A percentile compares a stretch with the other conserved stretches of the same genome.
Evolutionary conservation across 1,140 invertebrate species (phyloP).

Genomic region (Drosophila chauvacae): DNA sequence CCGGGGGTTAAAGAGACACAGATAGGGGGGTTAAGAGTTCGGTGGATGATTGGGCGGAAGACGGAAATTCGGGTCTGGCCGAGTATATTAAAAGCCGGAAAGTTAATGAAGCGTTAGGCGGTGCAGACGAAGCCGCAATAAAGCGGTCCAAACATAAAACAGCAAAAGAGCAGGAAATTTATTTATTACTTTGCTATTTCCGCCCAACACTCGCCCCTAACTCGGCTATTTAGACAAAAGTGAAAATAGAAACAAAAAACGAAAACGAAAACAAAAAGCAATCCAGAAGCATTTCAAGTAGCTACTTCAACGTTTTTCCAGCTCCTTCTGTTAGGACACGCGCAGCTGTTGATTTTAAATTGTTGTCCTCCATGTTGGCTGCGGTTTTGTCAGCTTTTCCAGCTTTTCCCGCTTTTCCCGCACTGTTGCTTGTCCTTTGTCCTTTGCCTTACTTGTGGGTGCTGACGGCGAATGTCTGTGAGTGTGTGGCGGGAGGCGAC

Average conservation of each 20-base stretch:
- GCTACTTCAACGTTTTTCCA: slow-evolving; percentile 49
- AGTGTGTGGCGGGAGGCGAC: slow-evolving; percentile 18
- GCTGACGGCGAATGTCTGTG: background rate
- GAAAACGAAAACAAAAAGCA: slow-evolving; percentile 7
- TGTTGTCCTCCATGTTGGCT: slow-evolving; percentile 60
- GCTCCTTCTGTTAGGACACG: slow-evolving; percentile 52
- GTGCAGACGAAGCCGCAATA: slow-evolving; percentile 61
- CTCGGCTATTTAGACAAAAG: slow-evolving; percentile 24
- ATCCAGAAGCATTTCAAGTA: slow-evolving; percentile 45
- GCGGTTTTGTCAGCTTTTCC: slow-evolving; percentile 67
- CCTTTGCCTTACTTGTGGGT: slow-evolving; percentile 27
- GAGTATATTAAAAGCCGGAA: slow-evolving; percentile 78
- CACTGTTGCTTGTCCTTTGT: slow-evolving; percentile 30
- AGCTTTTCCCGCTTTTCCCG: slow-evolving; percentile 8
- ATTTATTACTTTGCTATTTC: slow-evolving; percentile 71
- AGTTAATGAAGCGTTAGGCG: slow-evolving; percentile 76
- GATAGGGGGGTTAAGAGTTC: slow-evolving; percentile 17
- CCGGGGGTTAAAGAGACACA: background rate
- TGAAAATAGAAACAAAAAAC: slow-evolving; percentile 13
- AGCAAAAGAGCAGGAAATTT: slow-evolving; percentile 67
- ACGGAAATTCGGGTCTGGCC: slow-evolving; percentile 51
- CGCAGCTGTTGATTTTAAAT: slow-evolving; percentile 80
- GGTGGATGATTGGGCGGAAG: slow-evolving; percentile 38
- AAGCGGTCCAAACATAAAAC: slow-evolving; percentile 63
- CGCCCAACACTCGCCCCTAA: slow-evolving; percentile 25